These are phyloP conservation scores for Panthera tigris DNA, from an alignment of 2,113 vertebrate species.

Conservation along the genomic window DNA sequence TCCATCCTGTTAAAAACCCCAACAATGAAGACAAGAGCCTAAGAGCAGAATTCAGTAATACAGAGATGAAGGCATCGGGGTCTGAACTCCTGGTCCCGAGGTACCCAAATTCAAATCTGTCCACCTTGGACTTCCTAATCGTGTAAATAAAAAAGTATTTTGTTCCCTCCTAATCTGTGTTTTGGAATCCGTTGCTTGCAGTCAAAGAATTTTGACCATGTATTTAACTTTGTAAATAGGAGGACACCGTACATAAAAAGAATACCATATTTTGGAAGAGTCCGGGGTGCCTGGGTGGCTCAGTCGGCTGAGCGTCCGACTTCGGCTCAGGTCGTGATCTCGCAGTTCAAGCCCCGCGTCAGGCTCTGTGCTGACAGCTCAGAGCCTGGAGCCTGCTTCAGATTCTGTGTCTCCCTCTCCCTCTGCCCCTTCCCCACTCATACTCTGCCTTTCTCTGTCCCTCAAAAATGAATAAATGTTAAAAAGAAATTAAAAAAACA, in stretches of 20 bases:
- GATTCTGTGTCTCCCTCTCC: too few relatives aligned
- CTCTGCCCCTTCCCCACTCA: too few relatives aligned
- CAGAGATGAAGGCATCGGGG: not conserved
- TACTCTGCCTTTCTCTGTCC: too few relatives aligned
- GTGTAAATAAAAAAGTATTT: not conserved
- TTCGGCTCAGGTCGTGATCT: too few relatives aligned
- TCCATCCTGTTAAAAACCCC: not conserved
- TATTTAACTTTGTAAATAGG: not conserved
- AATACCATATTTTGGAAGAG: not conserved
- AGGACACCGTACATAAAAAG: not conserved
- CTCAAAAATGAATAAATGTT: too few relatives aligned
- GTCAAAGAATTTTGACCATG: not conserved
- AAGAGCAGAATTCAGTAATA: not conserved
- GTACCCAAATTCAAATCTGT: not conserved
- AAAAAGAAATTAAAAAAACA: too few relatives aligned
- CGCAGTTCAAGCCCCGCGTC: too few relatives aligned
- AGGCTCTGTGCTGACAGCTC: too few relatives aligned
- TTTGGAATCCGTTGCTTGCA: not conserved
- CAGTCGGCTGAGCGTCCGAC: too few relatives aligned
- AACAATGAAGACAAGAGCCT: not conserved
- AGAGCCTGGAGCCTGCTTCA: too few relatives aligned
- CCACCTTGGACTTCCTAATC: not conserved
- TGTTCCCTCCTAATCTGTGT: not conserved
- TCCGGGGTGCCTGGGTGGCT: too few relatives aligned
- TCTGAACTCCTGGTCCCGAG: not conserved